Percentiles rank a stretch among this genome's conserved stretches.
These are phyloP conservation scores for Cataglyphis altisquamis DNA, from an alignment of 2,888 invertebrate species.

Conservation along the genomic window DNA sequence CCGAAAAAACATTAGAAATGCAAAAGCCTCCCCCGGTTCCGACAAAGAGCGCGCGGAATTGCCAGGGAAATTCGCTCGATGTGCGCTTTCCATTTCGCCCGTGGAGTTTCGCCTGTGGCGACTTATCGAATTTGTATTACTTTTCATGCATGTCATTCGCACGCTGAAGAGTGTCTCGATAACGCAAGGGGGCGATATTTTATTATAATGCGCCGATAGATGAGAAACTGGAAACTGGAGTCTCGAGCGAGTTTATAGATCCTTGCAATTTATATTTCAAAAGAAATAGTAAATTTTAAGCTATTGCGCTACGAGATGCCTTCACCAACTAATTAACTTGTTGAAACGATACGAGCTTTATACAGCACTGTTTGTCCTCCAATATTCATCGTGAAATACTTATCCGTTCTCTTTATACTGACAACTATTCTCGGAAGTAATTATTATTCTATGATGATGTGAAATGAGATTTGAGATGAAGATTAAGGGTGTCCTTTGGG, in stretches of 20 bases:
- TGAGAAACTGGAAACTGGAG: not conserved
- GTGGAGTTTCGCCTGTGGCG: constrained; percentile 27
- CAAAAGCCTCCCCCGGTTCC: constrained; percentile 30
- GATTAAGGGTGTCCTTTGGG: constrained; percentile 46
- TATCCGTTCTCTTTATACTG: not conserved
- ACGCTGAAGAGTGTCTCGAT: constrained; percentile 27
- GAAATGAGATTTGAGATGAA: constrained; percentile 43
- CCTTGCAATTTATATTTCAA: not conserved
- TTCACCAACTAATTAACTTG: not conserved
- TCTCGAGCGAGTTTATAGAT: not conserved
- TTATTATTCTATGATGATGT: constrained; percentile 32
- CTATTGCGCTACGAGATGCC: not conserved
- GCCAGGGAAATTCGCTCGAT: constrained; percentile 36
- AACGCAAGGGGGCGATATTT: constrained; percentile 15
- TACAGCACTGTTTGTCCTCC: not conserved
- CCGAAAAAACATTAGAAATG: constrained; percentile 62
- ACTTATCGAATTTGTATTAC: constrained; percentile 48
- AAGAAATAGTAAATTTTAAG: not conserved
- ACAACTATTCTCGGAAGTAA: constrained; percentile 4
- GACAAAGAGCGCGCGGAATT: constrained; percentile 44
- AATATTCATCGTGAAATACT: not conserved
- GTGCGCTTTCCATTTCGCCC: constrained; percentile 38
- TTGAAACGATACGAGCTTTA: not conserved
- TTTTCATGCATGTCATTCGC: constrained; percentile 27
- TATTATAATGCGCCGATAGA: constrained; percentile 19